These are phyloP conservation scores for Cherax destructor DNA, from an alignment of 1,140 invertebrate species.

Conservation along the genomic window DNA sequence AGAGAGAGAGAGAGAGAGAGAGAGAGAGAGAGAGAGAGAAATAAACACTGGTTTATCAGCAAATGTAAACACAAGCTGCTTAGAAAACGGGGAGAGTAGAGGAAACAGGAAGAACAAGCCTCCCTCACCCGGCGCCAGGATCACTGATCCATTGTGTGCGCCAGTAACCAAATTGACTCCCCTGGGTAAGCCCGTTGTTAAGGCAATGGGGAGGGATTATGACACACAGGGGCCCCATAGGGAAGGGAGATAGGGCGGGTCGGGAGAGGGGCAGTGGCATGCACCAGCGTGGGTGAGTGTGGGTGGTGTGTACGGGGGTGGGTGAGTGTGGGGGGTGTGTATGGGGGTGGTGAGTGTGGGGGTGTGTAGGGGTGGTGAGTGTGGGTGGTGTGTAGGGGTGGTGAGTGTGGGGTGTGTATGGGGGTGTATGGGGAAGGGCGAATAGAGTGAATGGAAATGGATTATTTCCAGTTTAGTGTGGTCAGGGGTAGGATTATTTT, in stretches of 20 bases:
- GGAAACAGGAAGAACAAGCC: not conserved
- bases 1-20: too few species aligned
- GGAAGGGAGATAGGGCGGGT: not conserved
- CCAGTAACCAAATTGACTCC: constrained; percentile 10
- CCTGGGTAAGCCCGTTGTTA: constrained; percentile 2
- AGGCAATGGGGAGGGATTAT: constrained; percentile 1
- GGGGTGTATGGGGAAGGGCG: not conserved
- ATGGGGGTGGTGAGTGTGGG: too few species aligned
- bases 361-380: not conserved
- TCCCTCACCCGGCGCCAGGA: not conserved
- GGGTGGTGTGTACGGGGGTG: not conserved
- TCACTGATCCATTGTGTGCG: not conserved
- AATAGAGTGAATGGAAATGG: not conserved
- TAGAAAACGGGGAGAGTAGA: not conserved
- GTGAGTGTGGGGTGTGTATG: not conserved
- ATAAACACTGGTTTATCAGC: not conserved
- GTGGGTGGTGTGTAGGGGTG: not conserved
- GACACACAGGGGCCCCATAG: not conserved
- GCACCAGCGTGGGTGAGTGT: not conserved
- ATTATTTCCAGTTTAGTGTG: not conserved
- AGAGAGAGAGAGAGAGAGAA: not conserved
- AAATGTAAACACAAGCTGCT: not conserved
- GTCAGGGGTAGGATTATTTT: too few species aligned
- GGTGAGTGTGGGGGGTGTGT: too few species aligned
- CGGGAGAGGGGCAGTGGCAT: not conserved